Evolutionary conservation across 2,888 invertebrate species (phyloP).

Genomic region (Sphaeridia pumilis): DNA sequence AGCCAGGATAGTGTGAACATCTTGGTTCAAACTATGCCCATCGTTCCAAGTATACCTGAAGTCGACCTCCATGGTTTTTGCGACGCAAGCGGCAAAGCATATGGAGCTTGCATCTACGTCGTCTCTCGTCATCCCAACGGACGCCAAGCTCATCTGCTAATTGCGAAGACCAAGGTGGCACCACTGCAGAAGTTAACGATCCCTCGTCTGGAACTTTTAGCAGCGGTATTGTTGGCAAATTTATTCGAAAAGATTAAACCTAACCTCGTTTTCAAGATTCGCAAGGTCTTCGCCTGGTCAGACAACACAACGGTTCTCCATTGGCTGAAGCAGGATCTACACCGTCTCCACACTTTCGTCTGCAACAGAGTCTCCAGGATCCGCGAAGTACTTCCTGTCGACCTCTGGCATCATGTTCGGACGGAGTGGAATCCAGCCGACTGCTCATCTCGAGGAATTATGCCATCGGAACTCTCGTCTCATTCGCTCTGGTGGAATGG

Average conservation of each 20-base stretch:
- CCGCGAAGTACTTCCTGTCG: slow-evolving; percentile 15
- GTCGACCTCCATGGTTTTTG: slow-evolving; percentile 12
- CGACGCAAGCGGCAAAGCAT: slow-evolving; percentile 10
- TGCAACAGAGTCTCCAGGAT: slow-evolving; percentile 33
- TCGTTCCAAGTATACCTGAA: too few relatives aligned
- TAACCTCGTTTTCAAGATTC: not conserved
- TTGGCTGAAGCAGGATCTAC: slow-evolving; percentile 30
- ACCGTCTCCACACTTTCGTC: slow-evolving; percentile 35
- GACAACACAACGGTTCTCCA: slow-evolving; percentile 37
- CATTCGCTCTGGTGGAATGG: slow-evolving; percentile 13
- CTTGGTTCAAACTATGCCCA: too few relatives aligned
- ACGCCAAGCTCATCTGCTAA: slow-evolving; percentile 13
- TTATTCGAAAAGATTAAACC: slow-evolving; percentile 17
- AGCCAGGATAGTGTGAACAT: not conserved
- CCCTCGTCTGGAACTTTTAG: slow-evolving; percentile 36
- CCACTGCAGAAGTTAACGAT: slow-evolving; percentile 31
- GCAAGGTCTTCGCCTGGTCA: slow-evolving; percentile 23
- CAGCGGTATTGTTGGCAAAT: slow-evolving; percentile 29
- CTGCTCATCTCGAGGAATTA: slow-evolving; percentile 21
- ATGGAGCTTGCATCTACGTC: slow-evolving; percentile 7
- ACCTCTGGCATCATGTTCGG: slow-evolving; percentile 34
- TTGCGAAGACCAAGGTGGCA: slow-evolving; percentile 31
- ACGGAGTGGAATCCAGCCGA: slow-evolving; percentile 37
- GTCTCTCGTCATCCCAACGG: not conserved
- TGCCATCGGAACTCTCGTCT: not conserved